Percentiles rank a stretch among this genome's conserved stretches.
Conservation (phyloP, 2,888 invertebrate species). For the Trissonchulus latispiculum region DNA sequence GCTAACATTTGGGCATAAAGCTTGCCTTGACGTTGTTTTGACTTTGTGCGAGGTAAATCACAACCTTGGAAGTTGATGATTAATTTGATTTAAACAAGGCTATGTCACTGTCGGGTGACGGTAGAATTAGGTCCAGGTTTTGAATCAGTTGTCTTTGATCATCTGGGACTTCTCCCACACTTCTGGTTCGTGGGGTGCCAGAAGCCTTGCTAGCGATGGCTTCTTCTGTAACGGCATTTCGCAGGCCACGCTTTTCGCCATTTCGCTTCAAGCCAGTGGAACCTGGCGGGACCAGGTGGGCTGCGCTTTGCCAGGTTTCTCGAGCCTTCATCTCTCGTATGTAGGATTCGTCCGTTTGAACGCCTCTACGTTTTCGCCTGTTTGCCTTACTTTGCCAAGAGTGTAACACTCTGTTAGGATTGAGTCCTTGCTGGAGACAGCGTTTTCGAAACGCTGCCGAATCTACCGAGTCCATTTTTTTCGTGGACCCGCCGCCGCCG, state of each 20-base stretch:
- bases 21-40: no score
- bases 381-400: background rate
- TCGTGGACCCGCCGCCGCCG: background rate
- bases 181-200: no score
- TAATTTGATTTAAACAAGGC: background rate
- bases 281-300: no score
- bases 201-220: background rate
- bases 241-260: background rate
- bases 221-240: background rate
- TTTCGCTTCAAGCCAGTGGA: background rate
- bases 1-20: no score
- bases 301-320: background rate
- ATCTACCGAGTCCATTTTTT: background rate
- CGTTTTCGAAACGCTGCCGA: background rate
- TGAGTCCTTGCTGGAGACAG: background rate
- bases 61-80: no score
- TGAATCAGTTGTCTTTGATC: background rate
- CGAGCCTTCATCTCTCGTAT: background rate
- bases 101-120: background rate
- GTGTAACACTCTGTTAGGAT: conserved; percentile 1
- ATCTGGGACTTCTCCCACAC: background rate
- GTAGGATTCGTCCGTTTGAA: conserved; percentile 15
- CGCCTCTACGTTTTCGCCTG: conserved; percentile 14
- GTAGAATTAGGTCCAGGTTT: background rate
- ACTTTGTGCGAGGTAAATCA: no score